Evolutionary conservation across 2,113 vertebrate species (phyloP), one percentile per base, ranked within the genome.

Genomic region (Rattus rattus): DNA sequence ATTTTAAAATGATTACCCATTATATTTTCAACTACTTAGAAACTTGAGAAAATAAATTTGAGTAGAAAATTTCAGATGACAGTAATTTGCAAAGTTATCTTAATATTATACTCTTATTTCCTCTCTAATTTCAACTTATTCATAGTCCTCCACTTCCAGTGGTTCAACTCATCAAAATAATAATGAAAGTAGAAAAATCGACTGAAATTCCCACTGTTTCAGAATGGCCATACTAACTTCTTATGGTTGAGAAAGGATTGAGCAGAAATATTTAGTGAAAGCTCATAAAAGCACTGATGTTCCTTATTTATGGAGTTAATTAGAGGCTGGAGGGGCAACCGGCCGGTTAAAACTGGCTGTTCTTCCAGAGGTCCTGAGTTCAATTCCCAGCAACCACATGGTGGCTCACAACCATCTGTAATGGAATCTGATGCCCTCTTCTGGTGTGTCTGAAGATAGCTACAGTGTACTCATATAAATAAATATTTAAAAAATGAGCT

Each of bases 21-120:
- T 49, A 73, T 17, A 36, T 94, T 47, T 92, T 47, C 16, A 80
- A 92, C 39, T 61, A 49, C 86, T 94, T 86, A n/a, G n/a, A 81
- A 72, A 88, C 30, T 49, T 86, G 39, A 67, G 28, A 61, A 83
- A 61, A 36, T 61, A 83, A 79, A 87, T 11, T 33, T 87, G 80
- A 95, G 79, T 28, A 43, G 93, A 73, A 19, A n/a, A 75, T 49
- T 84, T 87, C 26, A 52, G 49, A 26, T 28, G 61, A 73, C 16
- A 26, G 26, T 67, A 90, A 92, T 70, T 49, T 84, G 17, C 49
- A 87, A 61, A 94, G 13, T 67, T 91, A 20, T 80, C 28, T 80
- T 94, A n/a, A 56, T 19, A n/a, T 56, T 80, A 80, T 36, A 19
- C n/a, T 56, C 52, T 52, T 30, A 56, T 80, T n/a, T 22, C 19